Evolutionary conservation across 2,888 invertebrate species (phyloP).

Genomic region (Spisula solida): DNA sequence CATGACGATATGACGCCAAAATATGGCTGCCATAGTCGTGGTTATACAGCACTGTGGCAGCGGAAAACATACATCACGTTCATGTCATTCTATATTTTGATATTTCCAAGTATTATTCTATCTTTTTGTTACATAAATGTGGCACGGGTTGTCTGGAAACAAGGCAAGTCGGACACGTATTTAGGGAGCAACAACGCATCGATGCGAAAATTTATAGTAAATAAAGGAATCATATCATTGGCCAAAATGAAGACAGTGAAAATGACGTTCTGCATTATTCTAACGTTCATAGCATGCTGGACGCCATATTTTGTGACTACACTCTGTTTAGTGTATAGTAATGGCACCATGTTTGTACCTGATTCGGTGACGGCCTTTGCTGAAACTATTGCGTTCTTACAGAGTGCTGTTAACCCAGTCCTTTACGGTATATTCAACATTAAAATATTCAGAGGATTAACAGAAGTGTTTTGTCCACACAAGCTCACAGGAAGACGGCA

Average conservation of each 20-base stretch:
- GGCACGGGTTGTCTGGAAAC: constrained; percentile 87
- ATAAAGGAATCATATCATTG: constrained; percentile 86
- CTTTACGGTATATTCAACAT: constrained; percentile 88
- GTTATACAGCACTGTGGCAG: constrained; percentile 88
- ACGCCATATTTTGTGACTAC: constrained; percentile 88
- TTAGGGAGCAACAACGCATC: constrained; percentile 59
- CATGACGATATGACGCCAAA: constrained; percentile 84
- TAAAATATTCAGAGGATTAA: constrained; percentile 80
- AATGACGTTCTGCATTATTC: constrained; percentile 88
- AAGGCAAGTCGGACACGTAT: constrained; percentile 78
- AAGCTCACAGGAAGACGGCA: constrained; percentile 56
- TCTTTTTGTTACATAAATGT: constrained; percentile 88
- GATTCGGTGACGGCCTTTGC: constrained; percentile 86
- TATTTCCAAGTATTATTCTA: constrained; percentile 87
- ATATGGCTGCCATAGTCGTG: constrained; percentile 85
- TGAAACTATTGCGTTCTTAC: constrained; percentile 86
- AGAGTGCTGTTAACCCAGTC: constrained; percentile 88
- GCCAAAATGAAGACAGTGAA: constrained; percentile 88
- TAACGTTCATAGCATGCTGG: constrained; percentile 88
- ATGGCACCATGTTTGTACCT: constrained; percentile 83
- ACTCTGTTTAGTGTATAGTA: constrained; percentile 87
- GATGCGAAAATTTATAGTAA: constrained; percentile 72
- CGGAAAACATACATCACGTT: constrained; percentile 88
- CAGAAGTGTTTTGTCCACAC: constrained; percentile 80
- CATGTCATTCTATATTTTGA: constrained; percentile 87